Evolutionary conservation across 2,888 invertebrate species (phyloP).

Genomic region (Prosapia bicincta): DNA sequence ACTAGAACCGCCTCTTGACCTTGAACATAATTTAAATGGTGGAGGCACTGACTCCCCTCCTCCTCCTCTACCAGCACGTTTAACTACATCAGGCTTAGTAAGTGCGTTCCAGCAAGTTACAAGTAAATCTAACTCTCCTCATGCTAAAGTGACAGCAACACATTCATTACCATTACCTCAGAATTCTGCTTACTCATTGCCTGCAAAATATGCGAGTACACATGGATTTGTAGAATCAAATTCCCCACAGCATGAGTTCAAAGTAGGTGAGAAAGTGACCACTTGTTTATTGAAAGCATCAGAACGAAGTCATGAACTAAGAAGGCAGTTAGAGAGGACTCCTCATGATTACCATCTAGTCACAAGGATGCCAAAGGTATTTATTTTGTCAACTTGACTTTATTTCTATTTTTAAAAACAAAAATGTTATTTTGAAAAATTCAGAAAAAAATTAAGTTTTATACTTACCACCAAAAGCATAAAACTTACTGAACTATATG

Average conservation of each 20-base stretch:
- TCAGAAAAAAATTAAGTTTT: too few species aligned
- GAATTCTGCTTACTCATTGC: not conserved
- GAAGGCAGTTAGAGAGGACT: slow-evolving; percentile 35
- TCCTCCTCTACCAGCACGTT: slow-evolving; percentile 53
- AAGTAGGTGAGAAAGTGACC: slow-evolving; percentile 50
- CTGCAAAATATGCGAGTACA: not conserved
- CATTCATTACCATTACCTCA: slow-evolving; percentile 45
- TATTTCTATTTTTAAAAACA: too few species aligned
- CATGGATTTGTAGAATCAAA: slow-evolving; percentile 2
- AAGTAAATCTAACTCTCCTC: slow-evolving; percentile 31
- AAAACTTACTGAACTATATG: too few species aligned
- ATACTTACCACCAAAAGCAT: too few species aligned
- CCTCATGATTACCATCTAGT: slow-evolving; percentile 39
- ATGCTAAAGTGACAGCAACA: slow-evolving; percentile 46
- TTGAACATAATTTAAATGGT: not conserved
- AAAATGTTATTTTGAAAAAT: too few species aligned
- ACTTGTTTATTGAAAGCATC: slow-evolving; percentile 39
- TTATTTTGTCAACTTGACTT: not conserved
- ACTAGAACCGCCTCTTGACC: slow-evolving; percentile 46
- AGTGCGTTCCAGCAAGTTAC: slow-evolving; percentile 27
- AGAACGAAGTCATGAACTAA: slow-evolving; percentile 47
- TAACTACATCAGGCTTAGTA: slow-evolving; percentile 10
- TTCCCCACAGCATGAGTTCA: slow-evolving; percentile 45
- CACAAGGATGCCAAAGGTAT: slow-evolving; percentile 31
- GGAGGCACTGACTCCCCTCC: slow-evolving; percentile 43